phyloP scores from a whole-genome alignment of 1,140 invertebrate species.

The Oncopodura yosiiana region DNA sequence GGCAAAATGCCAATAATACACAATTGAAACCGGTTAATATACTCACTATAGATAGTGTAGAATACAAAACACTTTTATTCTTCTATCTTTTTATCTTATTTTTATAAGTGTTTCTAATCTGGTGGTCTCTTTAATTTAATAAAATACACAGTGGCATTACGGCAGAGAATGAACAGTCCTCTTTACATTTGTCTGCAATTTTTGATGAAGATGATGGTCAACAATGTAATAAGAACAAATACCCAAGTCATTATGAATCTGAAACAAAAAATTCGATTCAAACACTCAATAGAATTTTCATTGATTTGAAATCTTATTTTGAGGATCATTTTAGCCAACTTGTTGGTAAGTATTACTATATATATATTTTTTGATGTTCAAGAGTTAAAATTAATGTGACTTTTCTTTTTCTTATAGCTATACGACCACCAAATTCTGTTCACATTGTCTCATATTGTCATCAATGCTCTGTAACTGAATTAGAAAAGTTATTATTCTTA shows the following conservation, averaged over 20 bases:
- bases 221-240: conserved; percentile 19
- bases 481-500: conserved; percentile 30
- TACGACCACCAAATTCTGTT: conserved; percentile 30
- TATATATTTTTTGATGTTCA: no score
- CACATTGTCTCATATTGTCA: conserved; percentile 30
- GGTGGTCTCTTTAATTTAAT: no score
- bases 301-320: conserved; percentile 26
- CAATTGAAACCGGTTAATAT: neutral
- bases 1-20: neutral
- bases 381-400: no score
- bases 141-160: conserved; percentile 29
- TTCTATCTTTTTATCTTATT: no score
- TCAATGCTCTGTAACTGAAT: conserved; percentile 23
- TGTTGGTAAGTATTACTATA: no score
- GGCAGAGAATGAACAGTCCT: conserved; percentile 29
- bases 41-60: neutral
- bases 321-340: conserved; percentile 33
- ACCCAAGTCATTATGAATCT: conserved; percentile 30
- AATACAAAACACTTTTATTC: no score
- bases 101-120: no score
- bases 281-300: conserved; percentile 24
- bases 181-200: conserved; percentile 31
- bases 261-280: conserved; percentile 31
- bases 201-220: conserved; percentile 34
- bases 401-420: no score